Base-by-base conservation (phyloP, 2,113 vertebrate species). In the Lagenorhynchus albirostris region DNA sequence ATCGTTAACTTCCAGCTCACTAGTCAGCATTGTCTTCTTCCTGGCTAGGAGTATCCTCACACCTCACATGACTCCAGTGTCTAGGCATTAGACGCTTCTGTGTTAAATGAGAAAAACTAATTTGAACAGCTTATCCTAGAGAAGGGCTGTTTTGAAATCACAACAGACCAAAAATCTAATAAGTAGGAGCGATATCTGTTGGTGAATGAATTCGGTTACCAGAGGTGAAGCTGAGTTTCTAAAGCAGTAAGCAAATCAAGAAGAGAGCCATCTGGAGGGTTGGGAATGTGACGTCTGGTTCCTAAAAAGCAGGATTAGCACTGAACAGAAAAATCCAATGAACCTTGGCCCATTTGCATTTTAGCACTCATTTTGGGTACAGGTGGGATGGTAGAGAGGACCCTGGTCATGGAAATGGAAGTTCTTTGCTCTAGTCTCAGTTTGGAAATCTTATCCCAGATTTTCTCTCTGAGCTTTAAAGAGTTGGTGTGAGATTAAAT, bases 21-120 rank as follows among this genome's bases (percentile, higher is more conserved):
- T 70, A 58, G 76, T 76, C 82, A 65, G 58, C 76, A 95, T 62
- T 96, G 70, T 91, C 53, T 96, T 96, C 90, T 89, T 96, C 50
- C 89, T 96, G 79, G 65, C 68, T 82, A n/a, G 63, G 7, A 87
- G 58, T 38, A 83, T 60, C 17, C 55, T 94, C 68, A 84, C 0
- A 81, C 21, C 67, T 85, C 88, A 50, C 21, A 44, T 67, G 89
- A 95, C 89, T 97, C 84, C 38, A 47, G 76, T 67, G 92, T 74
- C 67, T 29, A 95, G 58, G 41, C 63, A 89, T 88, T 97, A 95
- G 83, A 86, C 77, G 79, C 53, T 73, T 82, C 76, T 93, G 71
- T 68, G 89, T 77, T 94, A 68, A 88, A 87, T 74, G 74, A 95
- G 91, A 85, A 96, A 83, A 93, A 41, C 20, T 31, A 58, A 90